Conservation (phyloP, 2,888 invertebrate genomes). For the Phoenoteleia sp. region DNA sequence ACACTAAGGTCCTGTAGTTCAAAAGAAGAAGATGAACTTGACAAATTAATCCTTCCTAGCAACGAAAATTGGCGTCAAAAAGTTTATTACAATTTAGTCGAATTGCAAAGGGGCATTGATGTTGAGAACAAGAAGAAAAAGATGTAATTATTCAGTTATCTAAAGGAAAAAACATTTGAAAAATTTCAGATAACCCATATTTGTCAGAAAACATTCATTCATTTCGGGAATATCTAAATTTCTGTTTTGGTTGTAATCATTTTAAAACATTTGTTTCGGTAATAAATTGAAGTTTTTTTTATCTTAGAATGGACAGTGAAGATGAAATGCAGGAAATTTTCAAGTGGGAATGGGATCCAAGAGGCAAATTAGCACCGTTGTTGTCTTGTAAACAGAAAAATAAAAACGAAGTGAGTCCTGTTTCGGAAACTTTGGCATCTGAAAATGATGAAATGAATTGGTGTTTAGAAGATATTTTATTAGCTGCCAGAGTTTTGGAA, state of each 20-base stretch:
- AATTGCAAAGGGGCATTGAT: constrained; percentile 88
- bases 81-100: constrained; percentile 91
- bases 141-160: too few species aligned
- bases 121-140: constrained; percentile 79
- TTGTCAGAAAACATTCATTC: too few species aligned
- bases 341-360: constrained; percentile 52
- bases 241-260: too few species aligned
- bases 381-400: constrained; percentile 28
- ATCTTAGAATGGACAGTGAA: constrained; percentile 26
- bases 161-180: too few species aligned
- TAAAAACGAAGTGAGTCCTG: neutral
- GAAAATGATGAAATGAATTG: constrained; percentile 78
- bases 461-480: constrained; percentile 81
- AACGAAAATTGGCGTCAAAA: constrained; percentile 90
- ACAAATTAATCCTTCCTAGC: constrained; percentile 90
- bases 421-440: neutral
- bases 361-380: constrained; percentile 26
- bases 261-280: too few species aligned
- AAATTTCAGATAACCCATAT: too few species aligned
- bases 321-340: constrained; percentile 25
- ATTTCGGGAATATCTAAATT: constrained; percentile 29
- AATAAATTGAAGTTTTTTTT: too few species aligned
- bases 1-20: too few species aligned
- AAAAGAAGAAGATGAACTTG: constrained; percentile 82
- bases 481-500: constrained; percentile 80